A percentile compares a stretch with the other conserved stretches of the same genome.
phyloP scores from a whole-genome alignment of 1,140 invertebrate genomes.

The Pogonomyrmex barbatus region DNA sequence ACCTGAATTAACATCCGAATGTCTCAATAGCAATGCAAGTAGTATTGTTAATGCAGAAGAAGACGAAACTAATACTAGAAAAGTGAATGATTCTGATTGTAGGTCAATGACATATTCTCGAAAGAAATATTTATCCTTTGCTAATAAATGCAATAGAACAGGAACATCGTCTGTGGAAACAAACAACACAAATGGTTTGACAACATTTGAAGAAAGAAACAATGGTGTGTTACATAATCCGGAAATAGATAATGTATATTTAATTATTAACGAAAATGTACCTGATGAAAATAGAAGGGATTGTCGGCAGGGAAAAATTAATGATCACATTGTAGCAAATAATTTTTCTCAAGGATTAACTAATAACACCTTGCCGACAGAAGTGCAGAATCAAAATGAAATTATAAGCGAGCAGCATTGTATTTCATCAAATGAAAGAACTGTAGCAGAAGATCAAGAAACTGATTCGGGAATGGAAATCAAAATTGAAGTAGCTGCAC shows the following conservation, averaged over 20 bases:
- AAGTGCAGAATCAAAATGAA: neutral
- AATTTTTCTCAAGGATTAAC: neutral
- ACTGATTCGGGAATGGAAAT: neutral
- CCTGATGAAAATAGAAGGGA: conserved; percentile 35
- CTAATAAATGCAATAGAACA: neutral
- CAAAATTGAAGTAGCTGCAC: conserved; percentile 3
- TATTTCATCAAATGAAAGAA: conserved; percentile 9
- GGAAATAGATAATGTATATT: neutral
- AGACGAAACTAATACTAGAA: neutral
- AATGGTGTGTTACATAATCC: neutral
- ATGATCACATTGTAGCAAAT: conserved; percentile 11
- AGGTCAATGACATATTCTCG: neutral
- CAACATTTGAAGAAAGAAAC: neutral
- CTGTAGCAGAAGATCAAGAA: neutral
- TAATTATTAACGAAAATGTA: neutral
- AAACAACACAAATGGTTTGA: neutral
- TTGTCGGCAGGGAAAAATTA: conserved; percentile 31
- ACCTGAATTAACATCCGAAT: neutral
- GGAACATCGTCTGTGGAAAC: neutral
- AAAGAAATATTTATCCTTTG: neutral
- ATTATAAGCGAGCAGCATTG: neutral
- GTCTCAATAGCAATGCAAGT: neutral
- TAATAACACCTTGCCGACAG: neutral
- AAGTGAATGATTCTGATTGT: neutral
- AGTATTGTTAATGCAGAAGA: neutral